Base-by-base conservation (phyloP, 2,797 vertebrate genomes). In the Alectoris magna region DNA sequence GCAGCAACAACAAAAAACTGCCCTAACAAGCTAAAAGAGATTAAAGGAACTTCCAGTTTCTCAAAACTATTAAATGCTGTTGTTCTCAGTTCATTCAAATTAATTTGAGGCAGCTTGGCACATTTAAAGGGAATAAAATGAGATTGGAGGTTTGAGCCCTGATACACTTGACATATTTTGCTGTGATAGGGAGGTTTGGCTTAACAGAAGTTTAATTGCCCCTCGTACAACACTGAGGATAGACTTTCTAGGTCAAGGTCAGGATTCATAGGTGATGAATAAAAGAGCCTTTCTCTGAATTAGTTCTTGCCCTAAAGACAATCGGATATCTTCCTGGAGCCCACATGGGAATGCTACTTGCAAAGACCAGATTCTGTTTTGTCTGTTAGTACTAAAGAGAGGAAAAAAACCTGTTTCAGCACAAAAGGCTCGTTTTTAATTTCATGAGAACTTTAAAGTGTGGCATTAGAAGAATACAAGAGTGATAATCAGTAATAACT, bases 191-290 rank as follows among this genome's bases (percentile, higher is more conserved):
- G 51, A 94, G n/a, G 67, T 70, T 94, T 83, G 75, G 16, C 70
- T 91, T 92, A 75, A 77, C 26, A 89, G 34, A 76, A 51, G 38
- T 83, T 93, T 96, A 96, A 93, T 87, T 96, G 76, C 56, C 91
- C 87, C 79, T 84, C 59, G 34, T 59, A 64, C 59, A 81, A 86
- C 60, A 74, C 44, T 9, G 48, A 91, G 27, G 41, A 74, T 17
- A 84, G 59, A 78, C 70, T 74, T 81, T 84, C 73, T 27, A 81
- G 67, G 89, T 93, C 82, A 80, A 87, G 89, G 84, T 86, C 80
- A 81, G 72, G 73, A 64, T 76, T 86, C 64, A 68, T 39, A 79
- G 64, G 71, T 93, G 36, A 29, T 62, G 92, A 86, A 72, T 75
- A 84, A 83, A 91, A 93, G 39, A 93, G 19, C 43, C 64, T 86